These are phyloP conservation scores for Neuroterus valhalla DNA, from an alignment of 1,140 invertebrate genomes.

Conservation along the genomic window DNA sequence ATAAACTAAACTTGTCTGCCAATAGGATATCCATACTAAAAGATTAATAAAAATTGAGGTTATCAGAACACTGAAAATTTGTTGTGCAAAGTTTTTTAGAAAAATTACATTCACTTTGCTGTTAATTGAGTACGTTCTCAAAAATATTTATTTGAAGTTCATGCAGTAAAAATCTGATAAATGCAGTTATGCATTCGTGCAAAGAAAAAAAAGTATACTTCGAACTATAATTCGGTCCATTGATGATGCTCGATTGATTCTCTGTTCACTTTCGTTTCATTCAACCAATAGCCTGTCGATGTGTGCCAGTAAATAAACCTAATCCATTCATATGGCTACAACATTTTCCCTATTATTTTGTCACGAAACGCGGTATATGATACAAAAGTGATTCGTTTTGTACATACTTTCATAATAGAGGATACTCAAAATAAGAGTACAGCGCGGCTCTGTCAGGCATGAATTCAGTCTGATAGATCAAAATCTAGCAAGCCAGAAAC, in stretches of 20 bases:
- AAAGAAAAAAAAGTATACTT: not conserved
- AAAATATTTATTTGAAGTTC: not conserved
- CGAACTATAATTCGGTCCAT: not conserved
- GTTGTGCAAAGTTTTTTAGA: not conserved
- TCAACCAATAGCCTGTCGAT: constrained; percentile 32
- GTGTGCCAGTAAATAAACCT: constrained; percentile 50
- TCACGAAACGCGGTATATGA: constrained; percentile 46
- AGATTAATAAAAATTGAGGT: not conserved
- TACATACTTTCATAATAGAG: constrained; percentile 59
- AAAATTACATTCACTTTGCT: not conserved
- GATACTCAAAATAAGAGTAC: constrained; percentile 17
- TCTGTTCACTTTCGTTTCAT: no score
- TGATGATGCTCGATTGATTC: not conserved
- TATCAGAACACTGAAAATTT: not conserved
- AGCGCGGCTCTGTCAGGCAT: constrained; percentile 29
- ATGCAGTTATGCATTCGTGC: no score
- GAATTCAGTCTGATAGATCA: constrained; percentile 34
- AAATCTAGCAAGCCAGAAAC: constrained; percentile 29
- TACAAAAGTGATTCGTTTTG: constrained; percentile 66
- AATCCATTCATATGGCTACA: constrained; percentile 41
- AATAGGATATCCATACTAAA: not conserved
- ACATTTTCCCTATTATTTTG: constrained; percentile 29
- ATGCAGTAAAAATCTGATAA: no score
- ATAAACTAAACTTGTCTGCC: not conserved
- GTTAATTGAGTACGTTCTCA: not conserved